These are phyloP conservation scores for Chloropsis hardwickii DNA, from an alignment of 2,113 vertebrate genomes.

Conservation along the genomic window DNA sequence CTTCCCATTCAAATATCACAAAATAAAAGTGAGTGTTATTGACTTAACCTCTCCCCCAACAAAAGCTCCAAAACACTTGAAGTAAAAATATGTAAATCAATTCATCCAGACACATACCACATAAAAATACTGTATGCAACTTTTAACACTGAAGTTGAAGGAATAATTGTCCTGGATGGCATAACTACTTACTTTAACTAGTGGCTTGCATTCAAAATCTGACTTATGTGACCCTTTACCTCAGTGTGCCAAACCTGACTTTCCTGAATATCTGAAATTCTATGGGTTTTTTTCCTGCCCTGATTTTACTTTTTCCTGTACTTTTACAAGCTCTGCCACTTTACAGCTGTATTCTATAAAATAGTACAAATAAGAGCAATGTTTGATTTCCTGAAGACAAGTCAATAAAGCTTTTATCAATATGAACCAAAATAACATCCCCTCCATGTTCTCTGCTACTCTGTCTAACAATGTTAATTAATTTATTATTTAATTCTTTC, in stretches of 20 bases:
- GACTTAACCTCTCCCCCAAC: neutral
- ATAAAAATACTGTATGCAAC: neutral
- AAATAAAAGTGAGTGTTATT: neutral
- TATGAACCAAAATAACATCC: neutral
- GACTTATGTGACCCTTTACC: neutral
- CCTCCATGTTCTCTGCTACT: neutral
- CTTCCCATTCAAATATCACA: neutral
- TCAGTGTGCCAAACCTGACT: neutral
- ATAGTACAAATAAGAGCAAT: neutral
- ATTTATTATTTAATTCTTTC: neutral
- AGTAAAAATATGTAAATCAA: neutral
- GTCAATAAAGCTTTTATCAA: neutral
- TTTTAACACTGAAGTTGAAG: neutral
- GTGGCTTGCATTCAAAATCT: neutral
- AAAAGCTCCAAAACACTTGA: neutral
- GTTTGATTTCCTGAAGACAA: neutral
- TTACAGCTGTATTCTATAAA: neutral
- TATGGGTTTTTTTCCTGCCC: neutral
- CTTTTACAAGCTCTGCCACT: neutral
- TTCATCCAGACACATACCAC: neutral
- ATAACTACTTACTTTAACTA: neutral
- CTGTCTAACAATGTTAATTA: neutral
- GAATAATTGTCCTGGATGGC: neutral
- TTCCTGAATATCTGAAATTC: neutral
- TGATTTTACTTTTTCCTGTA: neutral